Evolutionary conservation across 2,888 invertebrate genomes (phyloP).

Genomic region (Parnassius apollo): DNA sequence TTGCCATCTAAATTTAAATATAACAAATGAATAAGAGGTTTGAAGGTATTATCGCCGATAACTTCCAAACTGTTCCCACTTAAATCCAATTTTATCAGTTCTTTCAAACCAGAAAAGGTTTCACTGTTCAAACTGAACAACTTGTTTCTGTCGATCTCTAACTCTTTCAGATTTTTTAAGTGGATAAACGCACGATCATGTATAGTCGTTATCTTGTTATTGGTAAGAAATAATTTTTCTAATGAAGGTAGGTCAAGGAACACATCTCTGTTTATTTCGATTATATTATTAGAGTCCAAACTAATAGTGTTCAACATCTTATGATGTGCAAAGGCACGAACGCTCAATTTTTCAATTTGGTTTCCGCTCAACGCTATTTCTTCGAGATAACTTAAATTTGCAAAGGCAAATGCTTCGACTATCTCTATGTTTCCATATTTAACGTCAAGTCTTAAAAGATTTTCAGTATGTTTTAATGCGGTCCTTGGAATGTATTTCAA

Average conservation of each 20-base stretch:
- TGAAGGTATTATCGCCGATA: constrained; percentile 88
- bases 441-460: constrained; percentile 80
- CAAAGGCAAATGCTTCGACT: constrained; percentile 86
- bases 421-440: constrained; percentile 85
- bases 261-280: constrained; percentile 86
- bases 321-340: constrained; percentile 86
- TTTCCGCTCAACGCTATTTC: constrained; percentile 85
- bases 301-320: constrained; percentile 83
- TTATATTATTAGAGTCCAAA: constrained; percentile 86
- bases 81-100: constrained; percentile 85
- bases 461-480: constrained; percentile 81
- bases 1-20: constrained; percentile 63
- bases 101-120: constrained; percentile 86
- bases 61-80: constrained; percentile 87
- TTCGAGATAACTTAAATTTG: constrained; percentile 83
- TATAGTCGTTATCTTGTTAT: constrained; percentile 90
- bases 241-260: constrained; percentile 86
- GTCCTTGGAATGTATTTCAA: constrained; percentile 85
- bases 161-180: constrained; percentile 84
- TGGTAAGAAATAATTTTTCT: constrained; percentile 88
- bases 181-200: constrained; percentile 92
- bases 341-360: constrained; percentile 83
- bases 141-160: constrained; percentile 89
- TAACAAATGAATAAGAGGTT: constrained; percentile 53
- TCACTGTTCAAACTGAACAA: constrained; percentile 87